Conservation (phyloP, 2,113 vertebrate genomes). For the Rhinolophus sinicus region DNA sequence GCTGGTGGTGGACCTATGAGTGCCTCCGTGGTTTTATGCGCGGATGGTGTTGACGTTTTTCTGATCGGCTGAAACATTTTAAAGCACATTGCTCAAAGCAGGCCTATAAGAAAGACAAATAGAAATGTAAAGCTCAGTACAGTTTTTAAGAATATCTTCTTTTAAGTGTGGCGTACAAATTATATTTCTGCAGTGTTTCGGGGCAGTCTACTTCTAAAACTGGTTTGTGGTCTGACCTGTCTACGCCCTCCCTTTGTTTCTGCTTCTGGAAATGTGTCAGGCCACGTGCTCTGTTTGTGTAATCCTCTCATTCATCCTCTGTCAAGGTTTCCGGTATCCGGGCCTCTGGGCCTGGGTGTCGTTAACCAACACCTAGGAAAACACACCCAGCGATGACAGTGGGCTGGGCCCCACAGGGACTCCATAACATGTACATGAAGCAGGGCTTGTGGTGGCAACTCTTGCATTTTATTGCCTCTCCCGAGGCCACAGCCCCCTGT, state of each 20-base stretch:
- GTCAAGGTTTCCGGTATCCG: not conserved
- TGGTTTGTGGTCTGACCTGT: accelerated
- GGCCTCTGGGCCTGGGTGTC: not conserved
- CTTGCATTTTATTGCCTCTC: accelerated
- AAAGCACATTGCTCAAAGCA: not conserved
- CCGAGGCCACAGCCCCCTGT: not conserved
- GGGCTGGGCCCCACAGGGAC: not conserved
- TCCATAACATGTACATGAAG: not conserved
- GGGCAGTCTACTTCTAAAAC: not conserved
- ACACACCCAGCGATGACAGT: accelerated
- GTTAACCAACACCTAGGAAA: not conserved
- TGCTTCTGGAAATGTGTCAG: not conserved
- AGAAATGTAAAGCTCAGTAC: not conserved
- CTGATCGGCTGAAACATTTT: not conserved
- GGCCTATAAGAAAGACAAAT: not conserved
- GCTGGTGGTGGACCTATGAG: too few species aligned
- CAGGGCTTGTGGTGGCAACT: not conserved
- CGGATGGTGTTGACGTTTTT: accelerated
- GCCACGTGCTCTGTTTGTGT: not conserved
- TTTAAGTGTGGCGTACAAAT: too few species aligned
- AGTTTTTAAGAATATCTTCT: too few species aligned
- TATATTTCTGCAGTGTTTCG: not conserved
- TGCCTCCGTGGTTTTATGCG: accelerated
- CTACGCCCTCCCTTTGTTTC: not conserved
- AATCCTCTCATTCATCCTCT: not conserved